These are phyloP conservation scores for Parnassius smintheus DNA, from an alignment of 2,888 invertebrate genomes.

Conservation along the genomic window DNA sequence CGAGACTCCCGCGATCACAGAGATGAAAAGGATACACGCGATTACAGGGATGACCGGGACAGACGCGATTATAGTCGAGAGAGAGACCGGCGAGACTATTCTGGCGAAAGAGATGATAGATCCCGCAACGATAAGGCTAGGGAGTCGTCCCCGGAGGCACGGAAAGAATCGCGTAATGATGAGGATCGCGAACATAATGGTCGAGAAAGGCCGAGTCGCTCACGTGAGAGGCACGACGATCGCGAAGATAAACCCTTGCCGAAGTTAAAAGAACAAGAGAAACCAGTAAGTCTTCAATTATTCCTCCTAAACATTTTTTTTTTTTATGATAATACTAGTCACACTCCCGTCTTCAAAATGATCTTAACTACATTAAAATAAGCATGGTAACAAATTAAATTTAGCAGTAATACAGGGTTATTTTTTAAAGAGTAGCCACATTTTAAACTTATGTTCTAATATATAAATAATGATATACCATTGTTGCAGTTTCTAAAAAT, in stretches of 20 bases:
- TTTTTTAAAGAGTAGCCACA: too few species aligned
- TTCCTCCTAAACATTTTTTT: not conserved
- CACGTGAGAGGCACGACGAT: conserved; percentile 54
- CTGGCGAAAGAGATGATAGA: conserved; percentile 33
- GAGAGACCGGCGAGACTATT: conserved; percentile 32
- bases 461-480: too few species aligned
- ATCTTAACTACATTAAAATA: not conserved
- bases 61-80: conserved; percentile 38
- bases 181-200: conserved; percentile 50
- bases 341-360: not conserved
- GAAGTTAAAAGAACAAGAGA: conserved; percentile 86
- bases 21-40: conserved; percentile 37
- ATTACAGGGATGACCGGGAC: conserved; percentile 35
- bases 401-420: too few species aligned
- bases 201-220: conserved; percentile 51
- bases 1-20: conserved; percentile 34
- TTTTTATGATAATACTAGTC: conserved; percentile 2
- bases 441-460: too few species aligned
- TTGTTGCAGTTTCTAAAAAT: too few species aligned
- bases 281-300: conserved; percentile 80
- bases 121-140: conserved; percentile 35
- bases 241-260: conserved; percentile 80
- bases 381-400: not conserved
- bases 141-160: conserved; percentile 34
- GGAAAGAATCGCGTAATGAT: conserved; percentile 30